Evolutionary conservation across 2,888 invertebrate genomes (phyloP).

Genomic region (Mayetiola destructor): DNA sequence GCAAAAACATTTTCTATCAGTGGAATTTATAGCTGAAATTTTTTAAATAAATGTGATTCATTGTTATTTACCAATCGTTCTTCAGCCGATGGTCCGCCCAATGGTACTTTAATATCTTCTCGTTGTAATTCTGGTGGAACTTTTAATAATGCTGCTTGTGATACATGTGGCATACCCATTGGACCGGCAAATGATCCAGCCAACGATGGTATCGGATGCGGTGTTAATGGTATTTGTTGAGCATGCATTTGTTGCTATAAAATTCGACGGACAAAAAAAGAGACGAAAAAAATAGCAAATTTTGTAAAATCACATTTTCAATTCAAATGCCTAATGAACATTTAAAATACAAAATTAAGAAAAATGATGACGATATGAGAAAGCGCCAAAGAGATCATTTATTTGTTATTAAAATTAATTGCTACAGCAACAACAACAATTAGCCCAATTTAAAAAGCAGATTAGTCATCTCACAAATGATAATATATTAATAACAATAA

Average conservation of each 20-base stretch:
- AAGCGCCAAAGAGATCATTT: too few relatives aligned
- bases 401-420: background rate
- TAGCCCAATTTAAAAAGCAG: background rate
- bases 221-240: conserved; percentile 56
- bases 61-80: conserved; percentile 41
- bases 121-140: conserved; percentile 36
- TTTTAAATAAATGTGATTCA: background rate
- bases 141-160: conserved; percentile 34
- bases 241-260: conserved; percentile 83
- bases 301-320: background rate
- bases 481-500: background rate
- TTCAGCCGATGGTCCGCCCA: conserved; percentile 39
- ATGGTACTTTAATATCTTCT: conserved; percentile 34
- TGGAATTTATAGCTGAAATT: background rate
- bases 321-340: background rate
- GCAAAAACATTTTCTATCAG: conserved; percentile 24
- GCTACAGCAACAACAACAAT: too few relatives aligned
- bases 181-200: conserved; percentile 33
- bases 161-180: conserved; percentile 34
- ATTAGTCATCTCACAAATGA: background rate
- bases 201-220: conserved; percentile 38
- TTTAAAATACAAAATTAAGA: too few relatives aligned
- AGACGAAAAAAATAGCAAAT: background rate
- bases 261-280: background rate
- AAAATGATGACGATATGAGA: too few relatives aligned